Evolutionary conservation across 2,888 invertebrate genomes (phyloP), one percentile per base, ranked within the genome.

Genomic region (Amiota communis): DNA sequence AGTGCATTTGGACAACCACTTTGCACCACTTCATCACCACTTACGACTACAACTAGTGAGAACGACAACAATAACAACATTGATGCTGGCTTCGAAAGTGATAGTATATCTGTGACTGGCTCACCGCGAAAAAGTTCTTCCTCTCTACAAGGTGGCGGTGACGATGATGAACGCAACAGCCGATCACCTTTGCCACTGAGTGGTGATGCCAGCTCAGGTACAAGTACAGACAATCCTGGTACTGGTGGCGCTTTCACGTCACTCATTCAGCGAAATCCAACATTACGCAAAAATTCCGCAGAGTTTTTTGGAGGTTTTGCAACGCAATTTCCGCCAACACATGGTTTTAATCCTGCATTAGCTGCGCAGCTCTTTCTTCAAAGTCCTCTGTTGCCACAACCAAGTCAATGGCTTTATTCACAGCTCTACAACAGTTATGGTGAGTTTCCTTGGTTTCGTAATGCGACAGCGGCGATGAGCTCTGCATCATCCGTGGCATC

Each of bases 401-500:
- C 94, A 8, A 93, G 93, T 53, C 95, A 95, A 75, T 95, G 95
- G 95, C 89, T 95, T 8, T 95, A 95, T 84, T 94, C 94, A 0
- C 95, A 95, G 83, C 90, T 95, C 1, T 95, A 95, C 85, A 93
- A 93, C 48, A 92, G 92, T 73, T 91, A 90, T 71, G 93, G 93
- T 79, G 94, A 94, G 75, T 93, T 94, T 91, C 90, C 91, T 2
- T 94, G 94, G 94, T 91, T 94, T 85, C 90, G 91, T 48, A 88
- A 91, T 68, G 88, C 91, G 20, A 81, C 87, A 46, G 80, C 86
- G 0, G 82, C 83, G 3, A 84, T 81, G 0, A 83, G 81, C 36
- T 74, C 74, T n/a, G 76, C 74, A 70, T 65, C 78, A 72, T 72
- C 61, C 74, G 79, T 80, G 76, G 46, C 78, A 71, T 67, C 74